These are phyloP conservation scores for Cladorhizidae sp. DNA, from an alignment of 37 sponge, comb jelly and placozoan genomes.

Conservation along the genomic window DNA sequence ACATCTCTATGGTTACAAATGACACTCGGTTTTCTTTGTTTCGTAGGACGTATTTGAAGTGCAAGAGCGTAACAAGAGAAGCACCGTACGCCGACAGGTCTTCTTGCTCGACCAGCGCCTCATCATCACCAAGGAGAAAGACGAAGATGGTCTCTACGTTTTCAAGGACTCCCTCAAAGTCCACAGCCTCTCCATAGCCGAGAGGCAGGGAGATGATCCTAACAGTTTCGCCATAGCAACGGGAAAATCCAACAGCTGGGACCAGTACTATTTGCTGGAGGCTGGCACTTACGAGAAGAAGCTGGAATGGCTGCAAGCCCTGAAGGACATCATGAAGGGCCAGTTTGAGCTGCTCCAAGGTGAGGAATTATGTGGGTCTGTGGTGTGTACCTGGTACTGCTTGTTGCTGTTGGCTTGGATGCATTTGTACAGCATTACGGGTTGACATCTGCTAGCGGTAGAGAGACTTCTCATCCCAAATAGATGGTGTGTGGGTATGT, in stretches of 20 bases:
- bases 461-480: too few species aligned
- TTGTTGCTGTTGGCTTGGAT: too few species aligned
- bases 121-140: conserved; percentile 71
- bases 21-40: neutral
- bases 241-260: conserved; percentile 33
- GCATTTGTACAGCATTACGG: neutral
- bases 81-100: conserved; percentile 31
- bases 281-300: conserved; percentile 37
- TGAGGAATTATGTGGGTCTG: too few species aligned
- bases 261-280: conserved; percentile 69
- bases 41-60: conserved; percentile 53
- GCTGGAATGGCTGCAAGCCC: conserved; percentile 53
- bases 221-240: conserved; percentile 57
- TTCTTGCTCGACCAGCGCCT: conserved; percentile 69
- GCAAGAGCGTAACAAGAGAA: conserved; percentile 24
- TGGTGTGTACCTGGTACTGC: too few species aligned
- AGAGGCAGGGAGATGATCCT: conserved; percentile 56
- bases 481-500: too few species aligned
- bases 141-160: conserved; percentile 41
- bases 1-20: neutral
- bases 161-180: conserved; percentile 70
- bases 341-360: conserved; percentile 75
- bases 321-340: conserved; percentile 63
- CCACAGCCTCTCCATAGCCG: conserved; percentile 52
- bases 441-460: neutral